Base-by-base conservation (phyloP, 2,113 vertebrate species). In the Bubo blakistoni region DNA sequence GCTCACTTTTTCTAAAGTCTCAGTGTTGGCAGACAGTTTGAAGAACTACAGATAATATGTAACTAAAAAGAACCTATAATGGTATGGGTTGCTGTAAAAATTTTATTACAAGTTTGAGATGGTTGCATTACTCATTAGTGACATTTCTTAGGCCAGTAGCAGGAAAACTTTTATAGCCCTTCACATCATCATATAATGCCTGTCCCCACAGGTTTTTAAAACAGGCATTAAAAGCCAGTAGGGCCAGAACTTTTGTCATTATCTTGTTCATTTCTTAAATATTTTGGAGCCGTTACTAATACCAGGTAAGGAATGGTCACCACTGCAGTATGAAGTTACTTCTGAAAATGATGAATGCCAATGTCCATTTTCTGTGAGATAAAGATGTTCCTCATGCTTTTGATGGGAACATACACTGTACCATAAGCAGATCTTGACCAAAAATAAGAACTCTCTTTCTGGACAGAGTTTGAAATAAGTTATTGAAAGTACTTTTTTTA, bases 81-180 rank as follows among this genome's bases (percentile, higher is more conserved):
- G 10, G 24, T 51, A 59, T 18, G 18, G 32, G 32, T 94, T 66
- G 55, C 66, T 70, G 76, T 80, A 88, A 92, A 90, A 85, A 47
- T 58, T 6, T 72, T 90, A 74, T 67, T 88, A 32, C 21, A 20
- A 66, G 47, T 63, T 82, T 86, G 62, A 84, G 57, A 58, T 8
- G 1, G 29, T 70, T 81, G 22, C 34, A 40, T 86, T 86, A 90
- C 40, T 90, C 34, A 57, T 83, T 51, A 88, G 34, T 79, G 62
- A 62, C 62, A 46, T 42, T 88, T 93, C 94, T 76, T 84, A 89
- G n/a, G 34, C 65, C 63, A 88, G 11, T 36, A 86, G 57, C 61
- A 90, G 69, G 70, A 89, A 95, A 95, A 85, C 46, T 70, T 95
- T 87, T 78, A 88, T 73, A 90, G 52, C 52, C 81, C 34, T 95